Conservation (phyloP, 2,888 invertebrate genomes). For the Cinara cedri region DNA sequence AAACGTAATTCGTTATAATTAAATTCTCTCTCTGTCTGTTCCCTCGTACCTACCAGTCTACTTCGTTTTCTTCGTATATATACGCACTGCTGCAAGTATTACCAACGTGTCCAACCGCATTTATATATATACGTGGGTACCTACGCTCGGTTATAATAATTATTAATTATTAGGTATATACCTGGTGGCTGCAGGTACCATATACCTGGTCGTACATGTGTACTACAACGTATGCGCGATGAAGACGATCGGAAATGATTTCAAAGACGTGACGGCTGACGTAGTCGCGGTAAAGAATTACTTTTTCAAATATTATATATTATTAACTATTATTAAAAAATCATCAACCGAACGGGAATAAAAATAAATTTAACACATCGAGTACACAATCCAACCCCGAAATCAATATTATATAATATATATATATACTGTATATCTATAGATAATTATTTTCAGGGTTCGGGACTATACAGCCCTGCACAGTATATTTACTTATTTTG, state of each 20-base stretch:
- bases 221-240: neutral
- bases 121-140: constrained; percentile 3
- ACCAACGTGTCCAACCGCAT: neutral
- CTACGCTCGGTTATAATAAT: constrained; percentile 4
- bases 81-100: neutral
- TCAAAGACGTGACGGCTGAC: neutral
- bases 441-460: too few relatives aligned
- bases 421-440: too few relatives aligned
- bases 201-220: too few relatives aligned
- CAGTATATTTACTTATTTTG: too few relatives aligned
- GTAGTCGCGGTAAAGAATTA: constrained; percentile 11
- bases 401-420: too few relatives aligned
- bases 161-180: constrained; percentile 31
- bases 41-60: neutral
- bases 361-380: neutral
- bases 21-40: constrained; percentile 24
- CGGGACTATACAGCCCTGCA: too few relatives aligned
- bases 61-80: neutral
- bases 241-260: constrained; percentile 38
- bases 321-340: too few relatives aligned
- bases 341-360: too few relatives aligned
- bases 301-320: constrained; percentile 1
- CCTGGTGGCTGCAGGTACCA: neutral
- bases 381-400: too few relatives aligned
- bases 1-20: constrained; percentile 56